Base-by-base conservation (phyloP, 2,888 invertebrate species). In the Heliconius cydno region DNA sequence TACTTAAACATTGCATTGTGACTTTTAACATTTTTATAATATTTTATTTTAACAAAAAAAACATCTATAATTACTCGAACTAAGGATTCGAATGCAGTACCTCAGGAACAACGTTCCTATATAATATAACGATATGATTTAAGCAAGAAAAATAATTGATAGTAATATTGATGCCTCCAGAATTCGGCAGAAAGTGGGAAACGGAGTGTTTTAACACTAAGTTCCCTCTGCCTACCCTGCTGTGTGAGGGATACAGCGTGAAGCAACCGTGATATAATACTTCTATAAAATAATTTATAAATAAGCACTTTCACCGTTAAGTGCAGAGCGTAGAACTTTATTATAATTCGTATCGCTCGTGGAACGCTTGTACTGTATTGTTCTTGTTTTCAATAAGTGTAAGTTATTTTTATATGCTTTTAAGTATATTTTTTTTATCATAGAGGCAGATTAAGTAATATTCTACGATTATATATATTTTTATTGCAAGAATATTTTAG, bases 231-330 rank as follows among this genome's bases (percentile, higher is more conserved):
- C 34, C 34, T 34, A 34, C 6, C 34, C 34, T 34, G 34, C 34
- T 6, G 34, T 34, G 6, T 34, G 34, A 34, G 34, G 34, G n/a
- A n/a, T n/a, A 34, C 34, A 34, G 34, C 34, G 34, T 34, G 34
- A 34, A 34, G 28, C 6, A 73, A 77, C 25, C 25, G 28, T 70
- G 25, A 19, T 71, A 73, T 78, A 65, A 34, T 74, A 28, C 41
- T 41, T 67, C 19, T 67, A 38, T 34, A 30, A 73, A 60, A 34
- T 13, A 65, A 28, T 1, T 65, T 65, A 28, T 25, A 65, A 65
- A 15, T 73, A 60, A 63, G 57, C 78, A 34, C 57, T 73, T 67
- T 73, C 73, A 74, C 67, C 66, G 57, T 66, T 65, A 73, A 78
- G 41, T 10, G 22, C 67, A 57, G 67, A 28, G 57, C 65, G 65